Percentiles rank a stretch among this genome's conserved stretches.
Conservation (phyloP, 2,888 invertebrate species). For the Lycophotia porphyrea region DNA sequence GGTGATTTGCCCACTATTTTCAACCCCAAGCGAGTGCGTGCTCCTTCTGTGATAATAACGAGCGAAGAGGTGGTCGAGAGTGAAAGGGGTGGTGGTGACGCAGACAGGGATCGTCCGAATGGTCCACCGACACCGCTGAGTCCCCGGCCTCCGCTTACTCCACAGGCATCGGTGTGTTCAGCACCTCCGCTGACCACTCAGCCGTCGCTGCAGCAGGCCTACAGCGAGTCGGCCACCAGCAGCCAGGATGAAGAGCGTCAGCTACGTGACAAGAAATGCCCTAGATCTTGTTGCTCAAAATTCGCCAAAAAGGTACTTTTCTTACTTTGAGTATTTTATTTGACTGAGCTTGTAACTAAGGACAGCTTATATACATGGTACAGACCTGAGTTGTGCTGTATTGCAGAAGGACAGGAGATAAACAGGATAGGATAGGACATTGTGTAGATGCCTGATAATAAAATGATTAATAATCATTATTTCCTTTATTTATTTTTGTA, state of each 20-base stretch:
- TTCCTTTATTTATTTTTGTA: too few relatives aligned
- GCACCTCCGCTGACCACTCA: conserved; percentile 86
- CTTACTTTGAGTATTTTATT: not conserved
- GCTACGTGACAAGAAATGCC: conserved; percentile 90
- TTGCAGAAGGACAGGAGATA: not conserved
- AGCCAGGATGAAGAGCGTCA: conserved; percentile 91
- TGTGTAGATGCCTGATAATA: too few relatives aligned
- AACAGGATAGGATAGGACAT: too few relatives aligned
- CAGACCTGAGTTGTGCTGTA: not conserved
- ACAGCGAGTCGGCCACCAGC: conserved; percentile 89
- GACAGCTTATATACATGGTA: not conserved
- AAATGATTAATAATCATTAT: too few relatives aligned
- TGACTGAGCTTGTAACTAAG: not conserved
- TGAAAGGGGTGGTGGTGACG: conserved; percentile 80
- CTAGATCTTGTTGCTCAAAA: conserved; percentile 94
- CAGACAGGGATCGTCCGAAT: conserved; percentile 84
- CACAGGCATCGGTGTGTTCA: conserved; percentile 87
- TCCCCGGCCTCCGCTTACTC: conserved; percentile 86
- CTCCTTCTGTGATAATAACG: conserved; percentile 93
- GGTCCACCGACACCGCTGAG: conserved; percentile 87
- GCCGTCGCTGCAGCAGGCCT: conserved; percentile 87
- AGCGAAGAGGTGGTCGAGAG: conserved; percentile 90
- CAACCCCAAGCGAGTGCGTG: conserved; percentile 93
- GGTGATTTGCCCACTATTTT: conserved; percentile 95
- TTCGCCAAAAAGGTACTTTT: conserved; percentile 94